Evolutionary conservation across 2,888 invertebrate genomes (phyloP).

Genomic region (Brachyopa scutellaris): DNA sequence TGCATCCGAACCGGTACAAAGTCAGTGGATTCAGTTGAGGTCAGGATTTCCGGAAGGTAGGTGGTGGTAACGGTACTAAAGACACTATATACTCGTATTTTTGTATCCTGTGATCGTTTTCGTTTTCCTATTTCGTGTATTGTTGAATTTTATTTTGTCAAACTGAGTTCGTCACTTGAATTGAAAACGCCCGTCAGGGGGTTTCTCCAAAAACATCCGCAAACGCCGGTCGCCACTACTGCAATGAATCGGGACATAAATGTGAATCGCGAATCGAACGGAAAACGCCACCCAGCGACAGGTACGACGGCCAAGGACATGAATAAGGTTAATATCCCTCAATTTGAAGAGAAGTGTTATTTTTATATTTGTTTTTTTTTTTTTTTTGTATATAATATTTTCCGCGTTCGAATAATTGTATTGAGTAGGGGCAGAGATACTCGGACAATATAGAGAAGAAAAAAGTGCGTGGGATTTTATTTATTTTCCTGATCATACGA

Average conservation of each 20-base stretch:
- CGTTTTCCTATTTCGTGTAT: too few species aligned
- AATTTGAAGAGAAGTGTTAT: conserved; percentile 24
- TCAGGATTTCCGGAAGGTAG: conserved; percentile 77
- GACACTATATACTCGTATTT: background rate
- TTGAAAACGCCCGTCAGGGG: conserved; percentile 77
- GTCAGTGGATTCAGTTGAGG: conserved; percentile 75
- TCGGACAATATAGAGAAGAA: too few species aligned
- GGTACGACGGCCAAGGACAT: conserved; percentile 38
- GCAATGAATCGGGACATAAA: conserved; percentile 36
- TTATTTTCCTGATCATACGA: conserved; percentile 20
- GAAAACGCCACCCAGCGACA: conserved; percentile 73
- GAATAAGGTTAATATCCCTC: conserved; percentile 73
- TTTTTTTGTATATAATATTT: too few species aligned
- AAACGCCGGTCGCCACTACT: conserved; percentile 9
- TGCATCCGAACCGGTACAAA: conserved; percentile 59
- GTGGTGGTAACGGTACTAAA: conserved; percentile 37
- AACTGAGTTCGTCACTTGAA: conserved; percentile 76
- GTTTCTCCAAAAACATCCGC: conserved; percentile 35
- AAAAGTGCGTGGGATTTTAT: conserved; percentile 38
- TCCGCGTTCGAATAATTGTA: background rate
- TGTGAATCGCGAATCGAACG: conserved; percentile 29
- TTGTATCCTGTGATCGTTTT: too few species aligned
- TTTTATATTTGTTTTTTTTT: conserved; percentile 10
- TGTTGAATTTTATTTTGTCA: conserved; percentile 62
- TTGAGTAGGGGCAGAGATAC: too few species aligned